A percentile compares a stretch with the other conserved stretches of the same genome.
These are phyloP conservation scores for Thymelicus acteon DNA, from an alignment of 2,888 invertebrate species.

Conservation along the genomic window DNA sequence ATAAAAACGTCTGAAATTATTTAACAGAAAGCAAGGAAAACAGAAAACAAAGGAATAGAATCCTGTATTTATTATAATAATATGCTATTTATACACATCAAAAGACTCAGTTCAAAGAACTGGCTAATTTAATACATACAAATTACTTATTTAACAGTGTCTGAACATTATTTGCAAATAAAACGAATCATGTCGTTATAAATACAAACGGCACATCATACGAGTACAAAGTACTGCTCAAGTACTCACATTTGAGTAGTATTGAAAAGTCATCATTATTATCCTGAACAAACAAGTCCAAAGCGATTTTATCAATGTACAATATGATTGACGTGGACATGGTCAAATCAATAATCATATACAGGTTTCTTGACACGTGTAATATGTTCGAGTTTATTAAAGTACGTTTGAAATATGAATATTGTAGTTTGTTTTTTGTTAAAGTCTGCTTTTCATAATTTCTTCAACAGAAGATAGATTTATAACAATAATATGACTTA, in stretches of 20 bases:
- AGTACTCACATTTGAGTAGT: neutral
- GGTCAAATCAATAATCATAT: slow-evolving; percentile 44
- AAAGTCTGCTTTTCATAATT: neutral
- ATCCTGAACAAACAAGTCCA: slow-evolving; percentile 28
- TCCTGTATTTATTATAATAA: too few species aligned
- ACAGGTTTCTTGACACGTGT: slow-evolving; percentile 37
- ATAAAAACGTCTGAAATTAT: too few species aligned
- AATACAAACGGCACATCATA: slow-evolving; percentile 38
- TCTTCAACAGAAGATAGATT: slow-evolving; percentile 4
- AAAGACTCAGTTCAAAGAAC: neutral
- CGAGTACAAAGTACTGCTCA: slow-evolving; percentile 43
- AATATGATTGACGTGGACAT: slow-evolving; percentile 51
- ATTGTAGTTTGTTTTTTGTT: neutral
- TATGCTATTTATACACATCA: neutral
- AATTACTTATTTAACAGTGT: neutral
- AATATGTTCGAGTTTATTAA: neutral
- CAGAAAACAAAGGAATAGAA: too few species aligned
- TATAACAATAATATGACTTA: too few species aligned
- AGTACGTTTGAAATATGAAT: neutral
- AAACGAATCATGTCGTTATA: neutral
- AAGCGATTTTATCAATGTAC: slow-evolving; percentile 42
- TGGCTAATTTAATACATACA: neutral
- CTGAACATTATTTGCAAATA: neutral
- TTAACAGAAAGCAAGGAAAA: too few species aligned
- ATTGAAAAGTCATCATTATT: slow-evolving; percentile 35